Conservation (phyloP, 2,888 invertebrate genomes). For the Eupithecia centaureata region DNA sequence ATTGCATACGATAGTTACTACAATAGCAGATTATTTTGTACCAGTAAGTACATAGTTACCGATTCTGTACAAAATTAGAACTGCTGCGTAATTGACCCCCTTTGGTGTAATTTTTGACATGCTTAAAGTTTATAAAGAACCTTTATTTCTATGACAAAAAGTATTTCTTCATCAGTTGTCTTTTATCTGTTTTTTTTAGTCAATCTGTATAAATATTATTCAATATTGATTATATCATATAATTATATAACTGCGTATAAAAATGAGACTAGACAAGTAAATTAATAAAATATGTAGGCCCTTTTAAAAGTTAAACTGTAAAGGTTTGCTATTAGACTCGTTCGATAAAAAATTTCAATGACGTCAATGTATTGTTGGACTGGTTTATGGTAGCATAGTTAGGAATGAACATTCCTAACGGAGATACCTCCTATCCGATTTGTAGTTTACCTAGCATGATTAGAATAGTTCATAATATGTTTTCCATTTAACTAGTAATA, state of each 20-base stretch:
- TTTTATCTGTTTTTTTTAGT: background rate
- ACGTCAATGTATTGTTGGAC: slow-evolving; percentile 9
- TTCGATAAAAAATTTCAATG: background rate
- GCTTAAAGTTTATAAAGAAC: background rate
- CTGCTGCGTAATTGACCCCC: too few relatives aligned
- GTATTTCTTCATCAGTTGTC: background rate
- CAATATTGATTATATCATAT: too few relatives aligned
- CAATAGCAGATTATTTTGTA: background rate
- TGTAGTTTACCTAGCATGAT: background rate
- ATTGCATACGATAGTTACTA: background rate
- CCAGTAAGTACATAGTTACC: too few relatives aligned
- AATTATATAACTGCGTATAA: too few relatives aligned
- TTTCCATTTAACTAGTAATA: background rate
- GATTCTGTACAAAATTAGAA: background rate
- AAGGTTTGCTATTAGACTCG: background rate
- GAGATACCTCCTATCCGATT: background rate
- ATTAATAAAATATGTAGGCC: too few relatives aligned
- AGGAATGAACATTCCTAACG: slow-evolving; percentile 9
- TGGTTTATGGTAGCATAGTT: slow-evolving; percentile 2
- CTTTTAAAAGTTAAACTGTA: background rate
- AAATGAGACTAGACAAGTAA: background rate
- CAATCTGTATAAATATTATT: too few relatives aligned
- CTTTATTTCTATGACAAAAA: background rate
- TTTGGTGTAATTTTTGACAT: too few relatives aligned
- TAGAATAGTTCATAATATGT: background rate